Conservation (phyloP, 2,888 invertebrate genomes). For the Patella pellucida region DNA sequence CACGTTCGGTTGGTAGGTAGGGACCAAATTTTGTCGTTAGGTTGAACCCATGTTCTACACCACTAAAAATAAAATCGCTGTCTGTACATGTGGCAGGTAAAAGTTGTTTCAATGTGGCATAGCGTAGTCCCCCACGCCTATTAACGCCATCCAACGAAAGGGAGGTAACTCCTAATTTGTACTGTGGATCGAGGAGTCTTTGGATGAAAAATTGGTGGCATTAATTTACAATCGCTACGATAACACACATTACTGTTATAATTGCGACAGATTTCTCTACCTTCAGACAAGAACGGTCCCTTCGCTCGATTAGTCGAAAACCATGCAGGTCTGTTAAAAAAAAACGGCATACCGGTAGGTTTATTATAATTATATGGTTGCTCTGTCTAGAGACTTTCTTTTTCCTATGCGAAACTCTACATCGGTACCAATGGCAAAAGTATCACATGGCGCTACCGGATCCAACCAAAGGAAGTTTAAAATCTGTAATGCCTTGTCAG, state of each 20-base stretch:
- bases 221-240: background rate
- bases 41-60: background rate
- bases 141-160: too few species aligned
- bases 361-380: too few species aligned
- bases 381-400: background rate
- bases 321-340: background rate
- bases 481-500: background rate
- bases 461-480: background rate
- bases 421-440: background rate
- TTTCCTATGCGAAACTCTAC: background rate
- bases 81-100: conserved; percentile 6
- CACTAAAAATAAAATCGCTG: background rate
- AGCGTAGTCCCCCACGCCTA: too few species aligned
- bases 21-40: background rate
- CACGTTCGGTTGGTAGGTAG: background rate
- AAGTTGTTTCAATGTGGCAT: background rate
- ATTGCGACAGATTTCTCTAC: background rate
- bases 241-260: background rate
- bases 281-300: background rate
- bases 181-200: too few species aligned
- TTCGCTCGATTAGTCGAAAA: background rate
- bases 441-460: background rate
- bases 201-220: too few species aligned
- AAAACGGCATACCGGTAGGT: too few species aligned
- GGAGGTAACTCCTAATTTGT: too few species aligned